Conservation (phyloP, 2,113 vertebrate genomes). For the Callocephalon fimbriatum region DNA sequence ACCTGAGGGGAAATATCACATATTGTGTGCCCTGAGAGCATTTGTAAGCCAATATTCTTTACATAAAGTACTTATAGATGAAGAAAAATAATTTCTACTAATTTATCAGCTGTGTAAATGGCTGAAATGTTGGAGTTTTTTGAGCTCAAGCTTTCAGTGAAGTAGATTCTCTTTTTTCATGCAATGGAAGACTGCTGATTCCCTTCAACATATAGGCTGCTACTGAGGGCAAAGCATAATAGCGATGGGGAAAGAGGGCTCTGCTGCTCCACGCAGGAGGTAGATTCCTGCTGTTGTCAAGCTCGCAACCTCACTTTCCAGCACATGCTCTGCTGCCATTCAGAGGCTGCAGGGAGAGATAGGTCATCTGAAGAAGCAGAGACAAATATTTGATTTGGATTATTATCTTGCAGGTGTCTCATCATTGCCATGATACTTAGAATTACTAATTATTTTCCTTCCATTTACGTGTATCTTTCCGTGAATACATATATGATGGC, state of each 20-base stretch:
- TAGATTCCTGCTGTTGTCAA: background rate
- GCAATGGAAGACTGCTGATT: background rate
- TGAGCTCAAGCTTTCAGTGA: background rate
- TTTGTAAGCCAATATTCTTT: background rate
- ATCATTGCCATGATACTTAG: constrained; percentile 62
- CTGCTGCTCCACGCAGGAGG: background rate
- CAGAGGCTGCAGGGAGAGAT: constrained; percentile 61
- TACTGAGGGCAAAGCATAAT: background rate
- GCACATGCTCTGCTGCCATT: constrained; percentile 50
- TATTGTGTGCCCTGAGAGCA: background rate
- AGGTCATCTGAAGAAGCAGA: constrained; percentile 68
- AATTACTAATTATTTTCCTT: constrained; percentile 75
- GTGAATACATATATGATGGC: constrained; percentile 20
- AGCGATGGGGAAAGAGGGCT: background rate
- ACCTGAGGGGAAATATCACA: background rate
- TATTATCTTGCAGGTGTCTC: constrained; percentile 81
- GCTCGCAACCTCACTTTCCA: constrained; percentile 44
- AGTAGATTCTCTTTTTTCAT: background rate
- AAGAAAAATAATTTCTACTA: background rate
- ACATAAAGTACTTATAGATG: background rate
- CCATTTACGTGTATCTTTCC: constrained; percentile 27
- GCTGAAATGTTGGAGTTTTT: background rate
- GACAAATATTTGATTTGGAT: constrained; percentile 82
- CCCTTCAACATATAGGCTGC: background rate
- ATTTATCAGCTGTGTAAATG: background rate